Conservation (phyloP, 2,113 vertebrate genomes). For the mouse (Mus musculus) region GRCm39 chr12:54387001-54387500, state of each 20-base stretch:
- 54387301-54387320: constrained; percentile 4
- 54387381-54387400: neutral
- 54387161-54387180: neutral
- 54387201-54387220: constrained; percentile 20
- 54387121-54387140: neutral
- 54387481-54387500: neutral
- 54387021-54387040: constrained; percentile 77
- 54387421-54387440: neutral
- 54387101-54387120: constrained; percentile 51
- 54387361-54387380: neutral
- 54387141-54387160: neutral
- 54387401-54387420: neutral
- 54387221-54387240: constrained; percentile 42
- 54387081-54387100: constrained; percentile 72
- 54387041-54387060: constrained; percentile 63
- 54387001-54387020: constrained; percentile 76
- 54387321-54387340: neutral
- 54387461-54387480: neutral
- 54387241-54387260: neutral
- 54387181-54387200: neutral
- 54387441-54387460: neutral
- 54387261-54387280: constrained; percentile 35
- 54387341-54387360: neutral
- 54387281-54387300: neutral
- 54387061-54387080: constrained; percentile 73